phyloP scores from a whole-genome alignment of 2,888 invertebrate genomes.

The Zonitis immaculata region DNA sequence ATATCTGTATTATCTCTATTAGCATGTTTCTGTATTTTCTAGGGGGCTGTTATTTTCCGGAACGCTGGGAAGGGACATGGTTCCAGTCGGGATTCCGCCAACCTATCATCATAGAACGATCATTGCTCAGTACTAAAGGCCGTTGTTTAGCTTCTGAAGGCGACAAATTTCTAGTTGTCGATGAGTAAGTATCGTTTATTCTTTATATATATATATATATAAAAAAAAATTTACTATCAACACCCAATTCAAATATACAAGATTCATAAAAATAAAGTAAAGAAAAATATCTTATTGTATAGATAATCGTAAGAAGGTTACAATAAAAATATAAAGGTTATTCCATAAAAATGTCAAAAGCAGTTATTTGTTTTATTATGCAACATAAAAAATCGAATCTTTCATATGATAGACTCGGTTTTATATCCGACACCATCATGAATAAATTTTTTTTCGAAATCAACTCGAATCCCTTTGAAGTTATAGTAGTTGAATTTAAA shows the following conservation, averaged over 20 bases:
- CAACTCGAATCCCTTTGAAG: neutral
- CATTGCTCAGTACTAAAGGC: conserved; percentile 79
- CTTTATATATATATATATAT: neutral
- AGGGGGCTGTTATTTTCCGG: conserved; percentile 76
- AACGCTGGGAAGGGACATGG: conserved; percentile 84
- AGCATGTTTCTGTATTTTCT: conserved; percentile 37
- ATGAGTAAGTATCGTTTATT: conserved; percentile 68
- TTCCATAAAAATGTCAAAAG: neutral
- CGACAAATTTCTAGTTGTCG: conserved; percentile 82
- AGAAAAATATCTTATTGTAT: neutral
- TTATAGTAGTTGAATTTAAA: neutral
- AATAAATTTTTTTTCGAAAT: neutral
- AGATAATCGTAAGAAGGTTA: neutral
- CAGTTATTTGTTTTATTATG: neutral
- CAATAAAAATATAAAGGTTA: neutral
- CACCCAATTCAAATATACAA: neutral
- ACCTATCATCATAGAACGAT: conserved; percentile 77
- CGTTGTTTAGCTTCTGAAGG: conserved; percentile 78
- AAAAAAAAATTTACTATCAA: too few relatives aligned
- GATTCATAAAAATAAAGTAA: neutral
- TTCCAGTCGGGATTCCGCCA: conserved; percentile 86
- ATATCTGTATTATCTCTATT: conserved; percentile 20
- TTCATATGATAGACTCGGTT: neutral
- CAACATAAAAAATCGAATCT: neutral
- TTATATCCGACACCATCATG: neutral